phyloP scores from a whole-genome alignment of 2,113 vertebrate species.

The Onychostruthus taczanowskii region DNA sequence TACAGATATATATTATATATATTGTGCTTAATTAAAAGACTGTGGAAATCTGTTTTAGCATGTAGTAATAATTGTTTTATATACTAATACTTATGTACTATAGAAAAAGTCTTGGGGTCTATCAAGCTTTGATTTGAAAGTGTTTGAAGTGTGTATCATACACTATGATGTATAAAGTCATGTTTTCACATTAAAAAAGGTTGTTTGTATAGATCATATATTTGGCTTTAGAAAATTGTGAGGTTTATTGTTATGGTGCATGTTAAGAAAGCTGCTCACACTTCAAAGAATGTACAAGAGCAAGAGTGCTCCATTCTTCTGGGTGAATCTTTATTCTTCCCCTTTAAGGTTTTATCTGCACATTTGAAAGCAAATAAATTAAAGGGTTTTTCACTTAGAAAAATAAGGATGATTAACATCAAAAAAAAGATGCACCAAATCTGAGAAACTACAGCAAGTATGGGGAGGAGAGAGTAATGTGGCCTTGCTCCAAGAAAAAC shows the following conservation, averaged over 20 bases:
- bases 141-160: slow-evolving; percentile 49
- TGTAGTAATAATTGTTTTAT: slow-evolving; percentile 56
- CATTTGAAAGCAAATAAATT: neutral
- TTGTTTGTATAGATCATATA: slow-evolving; percentile 52
- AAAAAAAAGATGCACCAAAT: neutral
- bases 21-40: slow-evolving; percentile 67
- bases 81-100: slow-evolving; percentile 37
- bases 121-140: slow-evolving; percentile 42
- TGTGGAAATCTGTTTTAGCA: slow-evolving; percentile 54
- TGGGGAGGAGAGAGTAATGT: neutral
- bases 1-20: slow-evolving; percentile 36
- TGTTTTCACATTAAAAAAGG: slow-evolving; percentile 58
- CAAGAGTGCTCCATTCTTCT: neutral
- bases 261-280: neutral
- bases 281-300: neutral
- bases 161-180: slow-evolving; percentile 33
- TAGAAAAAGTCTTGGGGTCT: slow-evolving; percentile 35
- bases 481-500: neutral
- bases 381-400: neutral
- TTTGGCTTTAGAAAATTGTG: slow-evolving; percentile 50
- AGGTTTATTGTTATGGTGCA: neutral
- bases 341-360: neutral
- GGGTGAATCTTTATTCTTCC: neutral
- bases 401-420: neutral
- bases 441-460: neutral